Conservation (phyloP, 2,113 vertebrate genomes). For the Tragelaphus buxtoni region DNA sequence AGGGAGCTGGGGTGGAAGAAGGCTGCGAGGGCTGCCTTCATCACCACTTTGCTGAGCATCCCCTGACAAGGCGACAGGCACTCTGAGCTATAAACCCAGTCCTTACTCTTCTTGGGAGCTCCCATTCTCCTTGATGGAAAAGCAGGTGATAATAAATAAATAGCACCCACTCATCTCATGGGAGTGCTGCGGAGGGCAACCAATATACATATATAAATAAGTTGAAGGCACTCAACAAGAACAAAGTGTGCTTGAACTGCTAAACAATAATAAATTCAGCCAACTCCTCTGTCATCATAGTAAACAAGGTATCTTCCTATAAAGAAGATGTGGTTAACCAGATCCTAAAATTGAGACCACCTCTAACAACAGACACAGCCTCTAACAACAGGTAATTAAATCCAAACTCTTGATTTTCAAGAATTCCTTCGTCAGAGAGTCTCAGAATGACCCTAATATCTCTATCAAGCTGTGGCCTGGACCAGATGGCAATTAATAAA, state of each 20-base stretch:
- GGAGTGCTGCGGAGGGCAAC: slow-evolving; percentile 37
- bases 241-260: slow-evolving; percentile 42
- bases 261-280: slow-evolving; percentile 37
- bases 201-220: slow-evolving; percentile 29
- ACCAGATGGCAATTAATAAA: neutral
- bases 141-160: slow-evolving; percentile 41
- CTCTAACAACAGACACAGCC: neutral
- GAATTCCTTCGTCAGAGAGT: neutral
- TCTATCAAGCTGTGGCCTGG: neutral
- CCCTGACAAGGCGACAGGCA: neutral
- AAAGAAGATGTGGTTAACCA: slow-evolving; percentile 23
- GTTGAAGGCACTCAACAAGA: slow-evolving; percentile 40
- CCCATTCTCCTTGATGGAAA: neutral
- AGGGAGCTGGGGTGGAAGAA: neutral
- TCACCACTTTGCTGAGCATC: neutral
- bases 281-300: neutral
- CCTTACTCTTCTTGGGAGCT: neutral
- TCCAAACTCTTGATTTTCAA: slow-evolving; percentile 36
- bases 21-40: neutral
- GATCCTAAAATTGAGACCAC: neutral
- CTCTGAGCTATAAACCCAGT: neutral
- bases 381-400: slow-evolving; percentile 42
- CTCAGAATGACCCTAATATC: slow-evolving; percentile 14
- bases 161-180: slow-evolving; percentile 58
- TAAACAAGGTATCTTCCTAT: slow-evolving; percentile 46